Base-by-base conservation (phyloP, 2,113 vertebrate species). In the Leucosticte australis region DNA sequence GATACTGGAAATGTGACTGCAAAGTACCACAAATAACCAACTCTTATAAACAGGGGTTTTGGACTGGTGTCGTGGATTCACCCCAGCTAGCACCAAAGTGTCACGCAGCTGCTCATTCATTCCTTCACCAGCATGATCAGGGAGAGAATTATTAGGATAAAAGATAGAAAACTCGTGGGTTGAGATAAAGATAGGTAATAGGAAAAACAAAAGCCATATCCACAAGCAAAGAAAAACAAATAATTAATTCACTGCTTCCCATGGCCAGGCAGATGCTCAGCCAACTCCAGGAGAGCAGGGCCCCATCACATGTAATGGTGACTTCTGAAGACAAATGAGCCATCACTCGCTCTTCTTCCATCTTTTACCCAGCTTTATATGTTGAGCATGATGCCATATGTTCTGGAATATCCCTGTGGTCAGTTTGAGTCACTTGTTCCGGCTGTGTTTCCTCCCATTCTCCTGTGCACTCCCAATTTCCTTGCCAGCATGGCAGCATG, bases 221-320 rank as follows among this genome's bases (percentile, higher is more conserved):
- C 18, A 52, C 11, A 77, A 52, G 4, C 7, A 31, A 46, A 60
- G 11, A 15, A 68, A 33, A 42, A 18, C 2, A 39, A 39, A 42
- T 3, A 56, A 67, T 68, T 3, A 56, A 67, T 68, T 68, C 3
- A 42, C 11, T 35, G 26, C 7, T 57, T 75, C 35, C 15, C 15
- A 17, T 8, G 15, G 15, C 15, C 6, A 31, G 35, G 35, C 55
- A n/a, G 28, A 11, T 53, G 28, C 31, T 53, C 28, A 19, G 28
- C 15, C 19, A 28, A 30, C 41, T 64, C 28, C 42, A 65, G 30
- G 11, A 65, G 1, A 17, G 8, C 42, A 44, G 31, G 62, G 21
- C 7, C 17, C 14, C 11, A 35, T 59, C 26, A 50, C 6, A 26
- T 0, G 0, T 22, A 20, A 14, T 5, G 1, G 11, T 33, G 37